phyloP scores from a whole-genome alignment of 2,888 invertebrate genomes.

The Rhopalosiphum nymphaeae region DNA sequence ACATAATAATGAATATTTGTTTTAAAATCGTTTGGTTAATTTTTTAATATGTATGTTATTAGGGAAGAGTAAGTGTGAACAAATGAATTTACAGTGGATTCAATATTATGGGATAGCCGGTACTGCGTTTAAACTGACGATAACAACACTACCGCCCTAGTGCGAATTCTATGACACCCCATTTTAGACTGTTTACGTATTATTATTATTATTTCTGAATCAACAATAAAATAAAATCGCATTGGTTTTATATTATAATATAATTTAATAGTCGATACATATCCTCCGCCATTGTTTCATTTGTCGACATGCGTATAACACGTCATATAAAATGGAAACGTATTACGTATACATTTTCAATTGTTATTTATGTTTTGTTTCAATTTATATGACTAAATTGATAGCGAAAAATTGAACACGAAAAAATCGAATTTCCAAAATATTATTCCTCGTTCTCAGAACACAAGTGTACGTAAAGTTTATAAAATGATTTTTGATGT shows the following conservation, averaged over 20 bases:
- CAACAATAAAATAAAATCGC: background rate
- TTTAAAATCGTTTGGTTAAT: background rate
- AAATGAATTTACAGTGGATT: background rate
- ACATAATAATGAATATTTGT: background rate
- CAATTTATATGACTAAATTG: background rate
- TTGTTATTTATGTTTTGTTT: background rate
- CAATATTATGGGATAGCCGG: background rate
- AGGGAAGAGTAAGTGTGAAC: background rate
- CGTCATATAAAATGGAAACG: background rate
- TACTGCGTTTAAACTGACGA: background rate
- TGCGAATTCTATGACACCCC: background rate
- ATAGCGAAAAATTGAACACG: background rate
- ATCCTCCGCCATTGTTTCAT: background rate
- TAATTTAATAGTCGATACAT: background rate
- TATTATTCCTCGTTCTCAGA: background rate
- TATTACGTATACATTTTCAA: background rate
- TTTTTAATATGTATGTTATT: background rate
- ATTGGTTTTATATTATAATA: background rate
- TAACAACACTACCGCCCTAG: background rate
- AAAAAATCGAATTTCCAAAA: background rate
- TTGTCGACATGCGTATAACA: background rate
- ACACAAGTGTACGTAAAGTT: background rate
- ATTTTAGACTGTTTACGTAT: background rate
- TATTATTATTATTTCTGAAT: background rate
- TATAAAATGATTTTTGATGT: background rate